phyloP scores from a whole-genome alignment of 2,797 vertebrate genomes.

The Premnoplex brunnescens region DNA sequence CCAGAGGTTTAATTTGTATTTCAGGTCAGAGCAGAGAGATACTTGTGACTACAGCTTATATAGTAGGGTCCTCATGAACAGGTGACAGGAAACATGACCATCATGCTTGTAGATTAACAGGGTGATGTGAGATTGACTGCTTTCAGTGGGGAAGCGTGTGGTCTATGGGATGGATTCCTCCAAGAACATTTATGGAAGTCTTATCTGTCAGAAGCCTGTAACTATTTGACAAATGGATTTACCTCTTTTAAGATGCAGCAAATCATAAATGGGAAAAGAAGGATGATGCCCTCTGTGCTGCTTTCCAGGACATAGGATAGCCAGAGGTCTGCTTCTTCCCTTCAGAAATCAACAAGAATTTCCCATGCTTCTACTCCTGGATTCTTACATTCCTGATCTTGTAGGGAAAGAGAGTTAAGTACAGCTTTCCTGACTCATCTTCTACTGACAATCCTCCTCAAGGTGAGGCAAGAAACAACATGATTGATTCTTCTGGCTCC shows the following conservation, averaged over 20 bases:
- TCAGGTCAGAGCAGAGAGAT: background rate
- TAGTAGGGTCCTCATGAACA: background rate
- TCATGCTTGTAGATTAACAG: background rate
- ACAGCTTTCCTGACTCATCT: conserved; percentile 38
- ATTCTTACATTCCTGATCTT: background rate
- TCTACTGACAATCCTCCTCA: conserved; percentile 13
- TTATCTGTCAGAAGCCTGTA: background rate
- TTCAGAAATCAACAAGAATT: conserved; percentile 35
- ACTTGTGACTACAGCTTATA: background rate
- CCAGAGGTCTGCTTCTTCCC: conserved; percentile 9
- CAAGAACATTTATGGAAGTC: background rate
- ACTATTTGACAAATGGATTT: background rate
- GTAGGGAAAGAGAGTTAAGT: background rate
- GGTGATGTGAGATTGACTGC: background rate
- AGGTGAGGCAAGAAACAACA: conserved; percentile 53
- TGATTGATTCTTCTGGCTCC: conserved; percentile 52
- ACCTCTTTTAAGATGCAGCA: background rate
- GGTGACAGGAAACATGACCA: background rate
- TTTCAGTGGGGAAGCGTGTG: background rate
- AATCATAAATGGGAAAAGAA: background rate
- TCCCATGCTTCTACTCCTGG: background rate
- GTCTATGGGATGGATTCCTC: background rate
- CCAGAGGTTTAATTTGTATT: background rate
- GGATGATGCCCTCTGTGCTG: background rate
- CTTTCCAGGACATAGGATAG: conserved; percentile 21